Base-by-base conservation (phyloP, 2,113 vertebrate species). In the Upupa epops region DNA sequence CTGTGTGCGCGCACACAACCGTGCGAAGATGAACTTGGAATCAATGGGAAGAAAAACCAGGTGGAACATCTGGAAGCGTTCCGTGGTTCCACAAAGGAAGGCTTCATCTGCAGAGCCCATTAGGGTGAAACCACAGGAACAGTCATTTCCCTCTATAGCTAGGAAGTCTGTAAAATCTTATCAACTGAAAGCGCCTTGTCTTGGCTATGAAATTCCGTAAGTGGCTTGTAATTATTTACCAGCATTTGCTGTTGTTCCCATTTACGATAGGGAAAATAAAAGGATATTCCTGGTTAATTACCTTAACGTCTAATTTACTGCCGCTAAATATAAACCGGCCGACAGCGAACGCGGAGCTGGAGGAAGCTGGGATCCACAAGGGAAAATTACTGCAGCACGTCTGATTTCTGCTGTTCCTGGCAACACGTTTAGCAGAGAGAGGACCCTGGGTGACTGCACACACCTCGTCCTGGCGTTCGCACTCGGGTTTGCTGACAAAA, bases 151-250 rank as follows among this genome's bases (percentile, higher is more conserved):
- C 60, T 95, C 63, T 55, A 49, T n/a, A 46, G 83, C 82, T 73
- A 66, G 77, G 25, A 91, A 96, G 73, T 34, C 70, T 77, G 20
- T 34, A 59, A 83, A 80, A 88, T 75, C 80, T 95, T 89, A 42
- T 11, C 37, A 82, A 86, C 91, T 76, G 84, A 65, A 90, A 70
- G 60, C 28, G 49, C 46, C 77, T 93, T 89, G 91, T 95, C 76
- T 94, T 86, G 88, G 86, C 68, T 91, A 15, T 55, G 89, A 79
- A 96, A 74, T 87, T 81, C 95, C 34, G 9, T 36, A 69, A 87
- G 96, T 32, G 78, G 76, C 36, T 69, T 92, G 9, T 93, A 96
- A 96, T 96, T 96, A 97, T 79, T 97, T 91, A 56, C 8, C 13
- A 49, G 64, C 73, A 84, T 90, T 96, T 83, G 65, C 65, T 80